Conservation (phyloP, 2,113 vertebrate species). For the Tor tambroides region DNA sequence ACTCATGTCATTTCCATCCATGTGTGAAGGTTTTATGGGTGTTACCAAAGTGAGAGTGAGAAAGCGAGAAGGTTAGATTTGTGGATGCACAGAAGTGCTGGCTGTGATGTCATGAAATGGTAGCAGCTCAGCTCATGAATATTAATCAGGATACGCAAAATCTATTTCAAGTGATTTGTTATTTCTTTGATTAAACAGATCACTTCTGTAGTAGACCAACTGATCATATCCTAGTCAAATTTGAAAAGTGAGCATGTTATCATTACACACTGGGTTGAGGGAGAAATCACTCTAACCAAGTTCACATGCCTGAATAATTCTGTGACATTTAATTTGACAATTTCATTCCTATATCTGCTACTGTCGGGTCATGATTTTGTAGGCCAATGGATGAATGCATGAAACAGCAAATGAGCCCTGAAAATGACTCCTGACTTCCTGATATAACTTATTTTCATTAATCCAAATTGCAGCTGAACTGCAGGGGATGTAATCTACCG, state of each 20-base stretch:
- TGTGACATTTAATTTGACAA: conserved; percentile 5
- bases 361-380: neutral
- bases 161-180: neutral
- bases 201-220: neutral
- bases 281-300: neutral
- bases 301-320: neutral
- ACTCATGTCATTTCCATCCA: neutral
- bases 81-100: neutral
- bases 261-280: neutral
- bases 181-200: neutral
- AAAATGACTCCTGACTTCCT: no score
- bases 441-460: neutral
- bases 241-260: neutral
- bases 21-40: neutral
- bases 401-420: neutral
- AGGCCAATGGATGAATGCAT: neutral
- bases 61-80: neutral
- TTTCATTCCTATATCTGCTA: neutral
- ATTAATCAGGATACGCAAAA: conserved; percentile 1
- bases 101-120: neutral
- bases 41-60: neutral
- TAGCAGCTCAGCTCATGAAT: neutral
- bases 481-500: neutral
- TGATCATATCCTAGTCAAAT: neutral
- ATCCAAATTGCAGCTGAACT: neutral